A percentile compares a stretch with the other conserved stretches of the same genome.
Evolutionary conservation across 1,140 invertebrate genomes (phyloP).

Genomic region (Tetranychus cinnabarinus): DNA sequence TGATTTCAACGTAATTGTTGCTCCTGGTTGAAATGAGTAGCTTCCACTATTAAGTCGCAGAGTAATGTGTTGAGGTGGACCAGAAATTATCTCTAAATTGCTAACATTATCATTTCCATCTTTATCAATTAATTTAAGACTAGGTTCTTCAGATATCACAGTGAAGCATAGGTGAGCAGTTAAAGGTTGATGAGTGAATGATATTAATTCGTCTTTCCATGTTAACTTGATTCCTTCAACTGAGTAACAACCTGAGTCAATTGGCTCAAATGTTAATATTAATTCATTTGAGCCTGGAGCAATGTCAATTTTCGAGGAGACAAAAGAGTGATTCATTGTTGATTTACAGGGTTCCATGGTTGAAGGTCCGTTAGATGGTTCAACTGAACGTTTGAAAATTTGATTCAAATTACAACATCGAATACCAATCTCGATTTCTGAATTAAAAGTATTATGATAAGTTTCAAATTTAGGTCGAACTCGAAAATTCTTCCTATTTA

Average conservation of each 20-base stretch:
- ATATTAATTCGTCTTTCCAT: neutral
- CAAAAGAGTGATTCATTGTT: neutral
- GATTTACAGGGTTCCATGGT: neutral
- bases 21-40: constrained; percentile 16
- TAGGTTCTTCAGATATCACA: constrained; percentile 2
- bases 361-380: neutral
- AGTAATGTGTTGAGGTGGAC: constrained; percentile 24
- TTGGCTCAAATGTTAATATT: constrained; percentile 28
- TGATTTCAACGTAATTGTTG: constrained; percentile 10
- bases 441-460: neutral
- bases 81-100: constrained; percentile 27
- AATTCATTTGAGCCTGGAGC: constrained; percentile 47
- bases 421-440: neutral
- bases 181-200: neutral
- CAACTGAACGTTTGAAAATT: neutral
- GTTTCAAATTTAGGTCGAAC: neutral
- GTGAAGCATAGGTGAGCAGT: neutral
- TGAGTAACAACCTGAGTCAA: neutral
- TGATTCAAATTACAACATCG: neutral
- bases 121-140: neutral
- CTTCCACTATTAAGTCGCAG: constrained; percentile 26
- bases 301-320: constrained; percentile 27
- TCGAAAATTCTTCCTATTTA: neutral
- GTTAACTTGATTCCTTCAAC: constrained; percentile 1
- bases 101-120: neutral